These are phyloP conservation scores for Lepidochrysops patricia DNA, from an alignment of 2,888 invertebrate genomes.

Conservation along the genomic window DNA sequence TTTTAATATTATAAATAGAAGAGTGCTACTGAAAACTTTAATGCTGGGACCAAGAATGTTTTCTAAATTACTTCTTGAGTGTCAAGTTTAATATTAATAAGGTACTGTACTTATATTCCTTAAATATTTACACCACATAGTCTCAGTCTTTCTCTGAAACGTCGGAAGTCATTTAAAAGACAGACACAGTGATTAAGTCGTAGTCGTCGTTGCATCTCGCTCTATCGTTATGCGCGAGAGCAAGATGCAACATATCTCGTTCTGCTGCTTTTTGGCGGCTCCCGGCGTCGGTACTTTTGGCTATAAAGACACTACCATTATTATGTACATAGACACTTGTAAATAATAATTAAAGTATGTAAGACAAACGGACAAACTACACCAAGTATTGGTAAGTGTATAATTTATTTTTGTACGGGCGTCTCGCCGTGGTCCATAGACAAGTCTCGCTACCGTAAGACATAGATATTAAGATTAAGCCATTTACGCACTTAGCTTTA, in stretches of 20 bases:
- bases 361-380: slow-evolving; percentile 5
- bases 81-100: no score
- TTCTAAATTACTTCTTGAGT: background rate
- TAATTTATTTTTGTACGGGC: slow-evolving; percentile 18
- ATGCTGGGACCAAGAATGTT: background rate
- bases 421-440: slow-evolving; percentile 44
- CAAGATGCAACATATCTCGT: no score
- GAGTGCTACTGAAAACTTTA: background rate
- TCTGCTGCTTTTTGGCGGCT: no score
- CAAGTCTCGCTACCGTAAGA: slow-evolving; percentile 68
- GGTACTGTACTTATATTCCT: background rate
- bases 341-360: background rate
- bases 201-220: no score
- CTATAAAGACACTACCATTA: no score
- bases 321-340: background rate
- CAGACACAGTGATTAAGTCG: no score
- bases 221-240: no score
- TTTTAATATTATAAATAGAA: background rate
- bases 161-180: no score
- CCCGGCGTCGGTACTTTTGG: no score
- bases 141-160: no score
- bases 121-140: no score
- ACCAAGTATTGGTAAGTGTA: slow-evolving; percentile 6
- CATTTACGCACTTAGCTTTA: slow-evolving; percentile 63
- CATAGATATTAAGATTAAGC: slow-evolving; percentile 65